Conservation (phyloP, 2,113 vertebrate genomes). For the Geothlypis trichas region DNA sequence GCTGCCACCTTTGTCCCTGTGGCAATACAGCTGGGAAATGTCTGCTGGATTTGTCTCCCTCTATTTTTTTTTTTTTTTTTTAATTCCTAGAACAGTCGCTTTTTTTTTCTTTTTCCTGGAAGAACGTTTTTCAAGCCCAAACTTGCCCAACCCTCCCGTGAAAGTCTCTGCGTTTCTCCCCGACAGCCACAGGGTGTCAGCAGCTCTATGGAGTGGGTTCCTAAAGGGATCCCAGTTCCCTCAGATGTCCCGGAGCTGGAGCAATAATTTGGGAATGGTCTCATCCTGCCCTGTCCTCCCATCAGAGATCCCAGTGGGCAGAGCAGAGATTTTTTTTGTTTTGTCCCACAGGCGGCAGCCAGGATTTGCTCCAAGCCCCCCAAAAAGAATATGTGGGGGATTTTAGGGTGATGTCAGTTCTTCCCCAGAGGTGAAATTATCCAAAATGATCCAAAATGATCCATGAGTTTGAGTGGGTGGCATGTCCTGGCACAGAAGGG, state of each 20-base stretch:
- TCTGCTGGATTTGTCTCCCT: not conserved
- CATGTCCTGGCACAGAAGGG: too few species aligned
- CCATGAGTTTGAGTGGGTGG: not conserved
- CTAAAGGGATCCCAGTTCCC: not conserved
- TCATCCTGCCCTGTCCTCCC: not conserved
- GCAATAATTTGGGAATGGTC: not conserved
- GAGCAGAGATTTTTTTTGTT: not conserved
- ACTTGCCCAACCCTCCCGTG: not conserved
- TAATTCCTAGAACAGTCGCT: not conserved
- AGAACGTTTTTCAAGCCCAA: not conserved
- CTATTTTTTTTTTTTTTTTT: too few species aligned
- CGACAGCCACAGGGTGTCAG: slow-evolving; percentile 64
- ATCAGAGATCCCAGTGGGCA: not conserved
- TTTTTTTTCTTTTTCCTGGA: not conserved
- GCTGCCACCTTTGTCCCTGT: slow-evolving; percentile 13
- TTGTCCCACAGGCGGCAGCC: not conserved
- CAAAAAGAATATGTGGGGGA: not conserved
- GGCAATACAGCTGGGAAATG: not conserved
- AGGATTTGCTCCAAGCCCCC: not conserved
- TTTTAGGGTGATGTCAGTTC: not conserved
- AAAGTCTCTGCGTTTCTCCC: not conserved
- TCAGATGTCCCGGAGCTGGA: not conserved
- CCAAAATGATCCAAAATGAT: not conserved
- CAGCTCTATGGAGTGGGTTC: slow-evolving; percentile 39
- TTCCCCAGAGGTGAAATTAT: fast-evolving